These are phyloP conservation scores for Drosophila rubida DNA, from an alignment of 2,888 invertebrate species.

Conservation along the genomic window DNA sequence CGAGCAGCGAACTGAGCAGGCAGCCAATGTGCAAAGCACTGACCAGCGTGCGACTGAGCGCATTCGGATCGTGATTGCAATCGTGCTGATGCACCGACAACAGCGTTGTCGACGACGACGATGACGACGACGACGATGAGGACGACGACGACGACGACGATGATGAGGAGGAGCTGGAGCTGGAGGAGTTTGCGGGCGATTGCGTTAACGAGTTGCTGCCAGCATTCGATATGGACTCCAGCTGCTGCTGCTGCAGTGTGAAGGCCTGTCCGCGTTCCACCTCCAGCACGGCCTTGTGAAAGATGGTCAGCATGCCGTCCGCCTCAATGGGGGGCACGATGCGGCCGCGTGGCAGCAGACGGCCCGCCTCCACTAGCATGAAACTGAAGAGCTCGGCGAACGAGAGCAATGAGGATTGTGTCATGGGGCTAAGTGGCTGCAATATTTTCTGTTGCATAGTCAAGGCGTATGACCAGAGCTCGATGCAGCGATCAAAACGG, in stretches of 20 bases:
- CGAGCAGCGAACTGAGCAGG: constrained; percentile 89
- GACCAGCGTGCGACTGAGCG: constrained; percentile 93
- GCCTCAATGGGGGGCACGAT: constrained; percentile 93
- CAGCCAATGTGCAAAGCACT: constrained; percentile 94
- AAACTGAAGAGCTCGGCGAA: constrained; percentile 98
- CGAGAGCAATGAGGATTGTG: constrained; percentile 96
- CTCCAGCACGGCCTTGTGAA: constrained; percentile 92
- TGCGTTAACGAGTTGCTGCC: constrained; percentile 43
- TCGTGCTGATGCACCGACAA: constrained; percentile 84
- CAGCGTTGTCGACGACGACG: constrained; percentile 57
- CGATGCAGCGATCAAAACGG: constrained; percentile 95
- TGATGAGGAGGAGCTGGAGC: constrained; percentile 17
- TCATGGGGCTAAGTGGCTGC: constrained; percentile 96
- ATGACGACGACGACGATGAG: constrained; percentile 30
- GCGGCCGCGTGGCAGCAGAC: constrained; percentile 89
- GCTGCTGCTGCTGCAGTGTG: constrained; percentile 69
- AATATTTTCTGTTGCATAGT: constrained; percentile 98
- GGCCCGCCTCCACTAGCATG: constrained; percentile 95
- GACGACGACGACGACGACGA: constrained; percentile 44
- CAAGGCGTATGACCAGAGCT: constrained; percentile 98
- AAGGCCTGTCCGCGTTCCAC: constrained; percentile 86
- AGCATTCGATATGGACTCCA: constrained; percentile 43
- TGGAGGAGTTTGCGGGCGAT: constrained; percentile 43
- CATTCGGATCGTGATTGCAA: constrained; percentile 89
- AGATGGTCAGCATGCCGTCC: constrained; percentile 92